These are phyloP conservation scores for Cricetomys ansorgei DNA, from an alignment of 2,113 vertebrate genomes.

Conservation along the genomic window DNA sequence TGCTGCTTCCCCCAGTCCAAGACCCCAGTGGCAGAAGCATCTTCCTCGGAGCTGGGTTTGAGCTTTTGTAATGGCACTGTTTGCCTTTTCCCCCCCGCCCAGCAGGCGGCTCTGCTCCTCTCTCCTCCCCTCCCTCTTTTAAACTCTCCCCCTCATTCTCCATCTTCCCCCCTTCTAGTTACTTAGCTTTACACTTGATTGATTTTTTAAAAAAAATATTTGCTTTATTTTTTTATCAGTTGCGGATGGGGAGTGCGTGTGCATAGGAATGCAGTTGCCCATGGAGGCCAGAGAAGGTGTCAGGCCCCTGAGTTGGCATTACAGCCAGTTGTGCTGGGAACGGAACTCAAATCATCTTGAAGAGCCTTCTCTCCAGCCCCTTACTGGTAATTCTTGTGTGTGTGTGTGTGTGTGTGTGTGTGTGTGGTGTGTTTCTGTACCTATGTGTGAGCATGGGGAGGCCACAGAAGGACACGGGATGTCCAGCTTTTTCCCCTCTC, in stretches of 20 bases:
- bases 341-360: neutral
- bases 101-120: neutral
- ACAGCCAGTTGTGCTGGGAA: neutral
- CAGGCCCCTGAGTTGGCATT: neutral
- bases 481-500: neutral
- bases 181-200: neutral
- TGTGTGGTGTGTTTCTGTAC: neutral
- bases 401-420: neutral
- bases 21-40: neutral
- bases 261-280: neutral
- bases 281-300: neutral
- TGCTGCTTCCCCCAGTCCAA: rapidly evolving
- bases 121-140: too few relatives aligned
- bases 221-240: neutral
- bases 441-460: neutral
- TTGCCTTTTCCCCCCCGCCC: neutral
- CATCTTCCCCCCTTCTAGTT: neutral
- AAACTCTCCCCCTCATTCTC: neutral
- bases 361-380: neutral
- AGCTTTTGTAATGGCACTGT: neutral
- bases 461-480: neutral
- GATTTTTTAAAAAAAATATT: neutral
- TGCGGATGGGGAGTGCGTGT: neutral
- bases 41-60: neutral
- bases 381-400: neutral